A percentile compares a stretch with the other conserved stretches of the same genome.
phyloP scores from a whole-genome alignment of 2,797 vertebrate genomes.

The Spea hammondii region DNA sequence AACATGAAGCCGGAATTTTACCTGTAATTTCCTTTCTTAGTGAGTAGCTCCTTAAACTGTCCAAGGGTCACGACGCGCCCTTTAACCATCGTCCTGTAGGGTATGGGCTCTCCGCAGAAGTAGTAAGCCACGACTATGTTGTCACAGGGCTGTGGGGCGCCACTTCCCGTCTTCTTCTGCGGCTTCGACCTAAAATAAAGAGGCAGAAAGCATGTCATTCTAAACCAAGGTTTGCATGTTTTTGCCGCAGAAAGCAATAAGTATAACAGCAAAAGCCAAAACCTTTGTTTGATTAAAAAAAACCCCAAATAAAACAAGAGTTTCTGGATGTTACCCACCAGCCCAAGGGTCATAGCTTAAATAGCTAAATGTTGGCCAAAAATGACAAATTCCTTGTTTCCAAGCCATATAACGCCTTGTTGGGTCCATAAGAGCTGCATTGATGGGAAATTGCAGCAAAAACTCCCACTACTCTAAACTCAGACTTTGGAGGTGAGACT shows the following conservation, averaged over 20 bases:
- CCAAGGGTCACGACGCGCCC: constrained; percentile 89
- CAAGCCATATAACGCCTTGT: too few relatives aligned
- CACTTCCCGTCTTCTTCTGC: constrained; percentile 68
- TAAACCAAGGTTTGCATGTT: background rate
- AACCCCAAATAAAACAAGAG: too few relatives aligned
- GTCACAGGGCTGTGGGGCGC: constrained; percentile 69
- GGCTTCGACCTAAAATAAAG: constrained; percentile 75
- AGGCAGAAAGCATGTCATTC: background rate
- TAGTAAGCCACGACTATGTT: constrained; percentile 94
- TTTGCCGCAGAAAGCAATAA: background rate
- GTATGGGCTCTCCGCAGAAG: constrained; percentile 96
- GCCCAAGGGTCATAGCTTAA: too few relatives aligned
- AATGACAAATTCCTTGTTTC: too few relatives aligned
- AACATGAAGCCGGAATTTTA: constrained; percentile 54
- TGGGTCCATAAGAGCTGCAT: too few relatives aligned
- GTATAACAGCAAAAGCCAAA: background rate
- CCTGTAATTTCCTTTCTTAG: constrained; percentile 98
- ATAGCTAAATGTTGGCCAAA: too few relatives aligned
- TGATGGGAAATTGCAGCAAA: too few relatives aligned
- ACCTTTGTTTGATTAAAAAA: too few relatives aligned
- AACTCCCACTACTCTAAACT: too few relatives aligned
- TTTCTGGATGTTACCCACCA: too few relatives aligned
- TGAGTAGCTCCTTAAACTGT: constrained; percentile 97
- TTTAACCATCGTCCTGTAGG: constrained; percentile 90
- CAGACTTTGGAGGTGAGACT: too few relatives aligned